Percentiles rank a stretch among this genome's conserved stretches.
phyloP scores from a whole-genome alignment of 2,113 vertebrate species.

The Cygnus atratus region DNA sequence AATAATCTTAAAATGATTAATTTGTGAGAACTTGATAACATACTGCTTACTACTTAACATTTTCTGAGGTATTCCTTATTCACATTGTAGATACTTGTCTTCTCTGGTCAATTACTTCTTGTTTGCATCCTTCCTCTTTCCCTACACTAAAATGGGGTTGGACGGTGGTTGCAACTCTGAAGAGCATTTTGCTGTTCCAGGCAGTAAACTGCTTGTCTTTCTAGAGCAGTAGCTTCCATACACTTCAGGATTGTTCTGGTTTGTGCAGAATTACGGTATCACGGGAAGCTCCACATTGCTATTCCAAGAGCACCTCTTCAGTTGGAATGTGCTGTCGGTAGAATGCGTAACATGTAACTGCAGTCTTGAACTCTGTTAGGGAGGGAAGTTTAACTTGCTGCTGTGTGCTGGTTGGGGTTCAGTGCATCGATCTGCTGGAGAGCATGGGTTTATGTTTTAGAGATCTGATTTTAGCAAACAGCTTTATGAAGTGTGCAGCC shows the following conservation, averaged over 20 bases:
- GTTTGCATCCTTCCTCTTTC: background rate
- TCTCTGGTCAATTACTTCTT: background rate
- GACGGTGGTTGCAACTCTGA: background rate
- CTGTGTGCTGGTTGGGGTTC: background rate
- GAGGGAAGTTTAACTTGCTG: background rate
- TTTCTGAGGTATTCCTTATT: background rate
- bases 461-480: background rate
- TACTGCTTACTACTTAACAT: background rate
- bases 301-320: background rate
- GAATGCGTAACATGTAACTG: fast-evolving
- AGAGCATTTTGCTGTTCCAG: background rate
- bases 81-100: background rate
- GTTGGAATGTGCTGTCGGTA: background rate
- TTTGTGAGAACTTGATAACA: background rate
- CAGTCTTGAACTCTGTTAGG: background rate
- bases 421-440: background rate
- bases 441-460: background rate
- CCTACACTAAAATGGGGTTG: background rate
- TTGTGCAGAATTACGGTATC: background rate
- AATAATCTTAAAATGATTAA: background rate
- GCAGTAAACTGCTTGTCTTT: background rate
- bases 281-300: background rate
- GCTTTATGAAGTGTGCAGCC: background rate
- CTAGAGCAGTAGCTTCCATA: background rate
- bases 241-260: background rate